phyloP scores from a whole-genome alignment of 1,140 invertebrate genomes.

The Frieseomelitta varia region DNA sequence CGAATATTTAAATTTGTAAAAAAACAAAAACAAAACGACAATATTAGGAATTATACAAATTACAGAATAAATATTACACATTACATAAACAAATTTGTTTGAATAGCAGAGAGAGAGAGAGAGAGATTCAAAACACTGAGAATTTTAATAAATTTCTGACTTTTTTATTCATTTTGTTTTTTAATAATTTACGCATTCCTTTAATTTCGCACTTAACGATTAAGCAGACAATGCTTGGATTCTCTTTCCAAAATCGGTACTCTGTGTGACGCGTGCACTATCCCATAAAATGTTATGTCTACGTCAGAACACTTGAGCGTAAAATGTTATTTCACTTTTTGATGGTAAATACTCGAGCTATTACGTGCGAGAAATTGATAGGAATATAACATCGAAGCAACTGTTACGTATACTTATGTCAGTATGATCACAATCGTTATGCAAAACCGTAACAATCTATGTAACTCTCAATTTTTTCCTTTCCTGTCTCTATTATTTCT shows the following conservation, averaged over 20 bases:
- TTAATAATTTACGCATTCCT: neutral
- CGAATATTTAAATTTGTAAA: neutral
- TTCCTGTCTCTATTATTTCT: too few species aligned
- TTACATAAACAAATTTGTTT: neutral
- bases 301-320: slow-evolving; percentile 32
- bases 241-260: neutral
- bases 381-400: slow-evolving; percentile 21
- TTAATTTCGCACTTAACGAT: neutral
- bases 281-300: neutral
- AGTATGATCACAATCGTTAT: slow-evolving; percentile 2
- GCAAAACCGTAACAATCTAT: slow-evolving; percentile 13
- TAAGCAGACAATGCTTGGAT: neutral
- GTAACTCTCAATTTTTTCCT: neutral
- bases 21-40: too few species aligned
- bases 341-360: slow-evolving; percentile 49
- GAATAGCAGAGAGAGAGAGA: neutral
- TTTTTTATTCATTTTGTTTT: neutral
- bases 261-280: neutral
- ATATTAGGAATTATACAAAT: neutral
- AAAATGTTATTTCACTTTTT: slow-evolving; percentile 69
- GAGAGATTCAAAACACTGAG: neutral
- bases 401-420: slow-evolving; percentile 26
- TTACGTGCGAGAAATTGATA: slow-evolving; percentile 37
- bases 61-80: neutral
- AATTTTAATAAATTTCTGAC: neutral